Conservation (phyloP, 2,888 invertebrate genomes). For the Crioceris asparagi region DNA sequence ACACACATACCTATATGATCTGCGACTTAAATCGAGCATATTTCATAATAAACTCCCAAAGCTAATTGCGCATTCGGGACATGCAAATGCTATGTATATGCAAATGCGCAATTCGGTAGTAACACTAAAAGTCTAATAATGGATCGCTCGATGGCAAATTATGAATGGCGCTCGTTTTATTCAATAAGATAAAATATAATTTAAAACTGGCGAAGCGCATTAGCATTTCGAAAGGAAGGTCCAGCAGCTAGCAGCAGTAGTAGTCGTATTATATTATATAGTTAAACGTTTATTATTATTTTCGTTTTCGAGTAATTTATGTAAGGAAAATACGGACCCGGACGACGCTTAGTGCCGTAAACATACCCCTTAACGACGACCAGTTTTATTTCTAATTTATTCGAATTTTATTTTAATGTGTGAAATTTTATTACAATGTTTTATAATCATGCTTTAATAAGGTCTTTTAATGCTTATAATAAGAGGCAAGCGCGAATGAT, state of each 20-base stretch:
- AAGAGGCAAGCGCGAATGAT: too few relatives aligned
- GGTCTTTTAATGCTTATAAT: conserved; percentile 34
- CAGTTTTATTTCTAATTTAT: conserved; percentile 41
- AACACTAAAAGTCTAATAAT: conserved; percentile 20
- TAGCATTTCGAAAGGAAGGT: conserved; percentile 24
- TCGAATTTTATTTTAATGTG: conserved; percentile 42
- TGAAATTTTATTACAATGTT: conserved; percentile 42
- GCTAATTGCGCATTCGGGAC: conserved; percentile 11
- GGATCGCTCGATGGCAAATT: too few relatives aligned
- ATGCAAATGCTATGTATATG: conserved; percentile 17
- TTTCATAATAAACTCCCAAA: conserved; percentile 6
- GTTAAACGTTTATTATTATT: conserved; percentile 40
- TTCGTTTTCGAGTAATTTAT: conserved; percentile 40
- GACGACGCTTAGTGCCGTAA: conserved; percentile 38
- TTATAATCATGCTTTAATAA: conserved; percentile 42
- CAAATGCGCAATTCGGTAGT: conserved; percentile 24
- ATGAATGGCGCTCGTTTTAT: conserved; percentile 25
- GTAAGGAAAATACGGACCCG: conserved; percentile 40
- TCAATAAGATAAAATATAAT: conserved; percentile 32
- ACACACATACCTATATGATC: too few relatives aligned
- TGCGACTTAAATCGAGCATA: too few relatives aligned
- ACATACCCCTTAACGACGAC: conserved; percentile 40
- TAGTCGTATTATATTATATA: conserved; percentile 40
- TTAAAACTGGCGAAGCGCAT: conserved; percentile 25
- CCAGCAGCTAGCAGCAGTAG: conserved; percentile 32